Base-by-base conservation (phyloP, 1,140 invertebrate genomes). In the Drosophila hydei region DNA sequence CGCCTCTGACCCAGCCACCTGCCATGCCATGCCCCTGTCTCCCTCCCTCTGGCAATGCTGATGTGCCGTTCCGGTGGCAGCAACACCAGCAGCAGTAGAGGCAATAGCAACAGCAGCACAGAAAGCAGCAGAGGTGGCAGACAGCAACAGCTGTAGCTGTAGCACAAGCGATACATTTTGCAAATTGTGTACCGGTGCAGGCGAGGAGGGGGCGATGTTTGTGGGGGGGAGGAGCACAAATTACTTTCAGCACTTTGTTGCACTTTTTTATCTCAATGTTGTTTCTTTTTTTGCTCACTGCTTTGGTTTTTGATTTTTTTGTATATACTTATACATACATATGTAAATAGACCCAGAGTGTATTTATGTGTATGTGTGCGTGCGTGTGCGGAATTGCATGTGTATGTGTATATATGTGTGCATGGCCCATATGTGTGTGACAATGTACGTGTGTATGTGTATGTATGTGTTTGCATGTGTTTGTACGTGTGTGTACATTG, bases 281-380 rank as follows among this genome's bases (percentile, higher is more conserved):
- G 70, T 69, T 77, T 55, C 77, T 55, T 55, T 42, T 50, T 42
- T 71, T 42, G 4, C 14, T 58, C n/a, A 6, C 14, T 47, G 23
- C 25, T 43, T 75, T 68, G 33, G n/a, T 14, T 62, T 69, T 72
- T 54, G 54, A 23, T 33, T 56, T 73, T 73, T 80, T 80, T 80
- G 78, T 80, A 80, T 80, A 79, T 81, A 78, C 79, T 83, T 83
- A 83, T 83, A 79, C 79, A 83, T 83, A 79, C 79, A 83, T 83
- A 83, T 83, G 79, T 79, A 83, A 83, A 84, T 83, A 83, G 79
- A 65, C 75, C 38, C 79, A 75, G 59, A 79, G 77, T 63, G 79
- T 80, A 80, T 75, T 73, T 70, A 50, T 47, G 78, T 62, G 62
- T 58, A 51, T 38, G 63, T 42, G 43, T 16, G 36, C 14, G 45